These are phyloP conservation scores for Poicephalus meyeri DNA, from an alignment of 2,113 vertebrate species.

Conservation along the genomic window DNA sequence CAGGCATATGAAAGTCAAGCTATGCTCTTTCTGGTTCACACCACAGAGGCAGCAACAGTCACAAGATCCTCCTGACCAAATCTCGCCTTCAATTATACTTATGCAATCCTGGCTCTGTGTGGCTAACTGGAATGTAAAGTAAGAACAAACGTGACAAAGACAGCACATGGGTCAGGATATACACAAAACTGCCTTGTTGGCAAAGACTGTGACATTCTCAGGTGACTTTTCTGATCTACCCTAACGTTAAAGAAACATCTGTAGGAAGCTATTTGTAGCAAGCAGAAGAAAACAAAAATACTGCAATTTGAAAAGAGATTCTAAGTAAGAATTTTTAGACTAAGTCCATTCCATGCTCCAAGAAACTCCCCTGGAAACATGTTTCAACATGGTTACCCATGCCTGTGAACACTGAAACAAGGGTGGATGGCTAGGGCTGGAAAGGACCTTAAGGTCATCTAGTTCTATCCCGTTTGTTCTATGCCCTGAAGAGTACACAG, in stretches of 20 bases:
- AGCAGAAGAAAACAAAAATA: not conserved
- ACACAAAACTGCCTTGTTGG: not conserved
- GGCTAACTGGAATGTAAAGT: not conserved
- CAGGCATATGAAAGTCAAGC: not conserved
- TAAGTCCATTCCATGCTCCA: not conserved
- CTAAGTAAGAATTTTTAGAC: not conserved
- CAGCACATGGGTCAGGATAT: not conserved
- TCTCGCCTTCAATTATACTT: not conserved
- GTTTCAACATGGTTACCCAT: not conserved
- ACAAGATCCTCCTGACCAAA: not conserved
- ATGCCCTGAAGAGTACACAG: not conserved
- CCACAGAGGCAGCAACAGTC: accelerated
- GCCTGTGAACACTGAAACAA: not conserved
- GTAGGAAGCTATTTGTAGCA: not conserved
- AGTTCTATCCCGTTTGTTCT: not conserved
- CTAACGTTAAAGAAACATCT: not conserved
- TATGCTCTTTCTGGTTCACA: not conserved
- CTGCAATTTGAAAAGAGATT: not conserved
- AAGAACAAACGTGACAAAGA: not conserved
- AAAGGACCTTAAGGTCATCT: not conserved
- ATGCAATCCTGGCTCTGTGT: not conserved
- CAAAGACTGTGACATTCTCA: not conserved
- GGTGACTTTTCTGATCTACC: not conserved
- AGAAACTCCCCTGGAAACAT: not conserved
- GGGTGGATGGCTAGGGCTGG: not conserved